A percentile compares a stretch with the other conserved stretches of the same genome.
Conservation (phyloP, 2,797 vertebrate species). For the Poeciliopsis infans region DNA sequence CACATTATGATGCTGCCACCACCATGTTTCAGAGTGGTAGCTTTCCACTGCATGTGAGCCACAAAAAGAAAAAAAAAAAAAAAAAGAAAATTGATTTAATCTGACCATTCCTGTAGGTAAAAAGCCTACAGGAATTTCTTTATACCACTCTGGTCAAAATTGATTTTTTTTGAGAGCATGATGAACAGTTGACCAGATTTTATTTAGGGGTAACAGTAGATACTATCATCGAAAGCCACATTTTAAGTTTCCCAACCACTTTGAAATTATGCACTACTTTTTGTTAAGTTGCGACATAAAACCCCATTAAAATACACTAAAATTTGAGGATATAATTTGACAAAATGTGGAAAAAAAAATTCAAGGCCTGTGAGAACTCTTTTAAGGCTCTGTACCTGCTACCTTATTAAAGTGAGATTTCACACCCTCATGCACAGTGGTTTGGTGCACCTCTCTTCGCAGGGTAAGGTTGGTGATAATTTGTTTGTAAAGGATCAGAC, state of each 20-base stretch:
- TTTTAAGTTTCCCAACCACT: neutral
- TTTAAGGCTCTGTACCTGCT: neutral
- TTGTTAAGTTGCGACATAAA: neutral
- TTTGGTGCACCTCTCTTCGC: slow-evolving; percentile 35
- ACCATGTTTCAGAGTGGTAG: neutral
- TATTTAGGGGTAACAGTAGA: neutral
- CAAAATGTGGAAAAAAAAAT: neutral
- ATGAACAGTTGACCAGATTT: neutral
- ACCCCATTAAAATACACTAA: neutral
- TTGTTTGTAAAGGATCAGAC: slow-evolving; percentile 69
- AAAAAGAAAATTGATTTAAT: neutral
- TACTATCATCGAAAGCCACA: neutral
- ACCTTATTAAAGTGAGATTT: slow-evolving; percentile 5
- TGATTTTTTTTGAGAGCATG: neutral
- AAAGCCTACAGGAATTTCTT: neutral
- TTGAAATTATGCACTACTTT: neutral
- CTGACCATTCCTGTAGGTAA: neutral
- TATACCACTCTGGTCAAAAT: neutral
- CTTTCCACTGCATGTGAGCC: neutral
- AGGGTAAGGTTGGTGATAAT: slow-evolving; percentile 66
- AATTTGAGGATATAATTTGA: neutral
- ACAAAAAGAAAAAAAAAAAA: neutral
- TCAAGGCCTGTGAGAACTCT: neutral
- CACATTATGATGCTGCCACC: neutral
- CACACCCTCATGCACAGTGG: slow-evolving; percentile 30